phyloP scores from a whole-genome alignment of 2,888 invertebrate species.

The Bruchidius siliquastri region DNA sequence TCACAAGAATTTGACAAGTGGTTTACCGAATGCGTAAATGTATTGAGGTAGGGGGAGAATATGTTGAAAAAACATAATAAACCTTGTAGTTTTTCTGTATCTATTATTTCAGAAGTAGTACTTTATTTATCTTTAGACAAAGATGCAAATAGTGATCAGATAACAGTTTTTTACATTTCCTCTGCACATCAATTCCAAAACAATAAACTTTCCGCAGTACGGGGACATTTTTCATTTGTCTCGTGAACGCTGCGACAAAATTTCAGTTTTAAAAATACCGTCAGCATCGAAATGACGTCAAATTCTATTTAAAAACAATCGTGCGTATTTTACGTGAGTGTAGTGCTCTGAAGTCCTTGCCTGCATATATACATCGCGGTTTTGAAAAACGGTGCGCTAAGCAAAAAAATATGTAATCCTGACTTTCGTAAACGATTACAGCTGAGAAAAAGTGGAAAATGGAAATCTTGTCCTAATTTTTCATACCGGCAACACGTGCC shows the following conservation, averaged over 20 bases:
- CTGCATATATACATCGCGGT: not conserved
- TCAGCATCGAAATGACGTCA: not conserved
- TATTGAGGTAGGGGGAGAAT: no score
- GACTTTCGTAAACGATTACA: not conserved
- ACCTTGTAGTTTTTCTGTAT: no score
- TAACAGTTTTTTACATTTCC: not conserved
- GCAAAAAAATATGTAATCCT: not conserved
- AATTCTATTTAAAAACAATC: not conserved
- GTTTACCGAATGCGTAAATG: no score
- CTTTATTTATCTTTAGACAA: no score
- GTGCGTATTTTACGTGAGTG: not conserved
- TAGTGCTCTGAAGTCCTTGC: not conserved
- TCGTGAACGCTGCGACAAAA: not conserved
- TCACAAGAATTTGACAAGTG: no score
- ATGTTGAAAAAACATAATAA: no score
- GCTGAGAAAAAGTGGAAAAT: not conserved
- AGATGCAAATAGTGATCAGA: no score
- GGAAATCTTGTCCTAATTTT: no score
- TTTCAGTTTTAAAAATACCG: not conserved
- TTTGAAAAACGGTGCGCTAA: not conserved
- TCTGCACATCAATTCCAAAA: not conserved
- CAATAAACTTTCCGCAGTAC: not conserved
- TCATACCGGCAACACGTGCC: no score
- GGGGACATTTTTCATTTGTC: not conserved
- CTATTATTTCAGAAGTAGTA: no score